Conservation (phyloP, 2,888 invertebrate genomes). For the Eucera pruinosa region DNA sequence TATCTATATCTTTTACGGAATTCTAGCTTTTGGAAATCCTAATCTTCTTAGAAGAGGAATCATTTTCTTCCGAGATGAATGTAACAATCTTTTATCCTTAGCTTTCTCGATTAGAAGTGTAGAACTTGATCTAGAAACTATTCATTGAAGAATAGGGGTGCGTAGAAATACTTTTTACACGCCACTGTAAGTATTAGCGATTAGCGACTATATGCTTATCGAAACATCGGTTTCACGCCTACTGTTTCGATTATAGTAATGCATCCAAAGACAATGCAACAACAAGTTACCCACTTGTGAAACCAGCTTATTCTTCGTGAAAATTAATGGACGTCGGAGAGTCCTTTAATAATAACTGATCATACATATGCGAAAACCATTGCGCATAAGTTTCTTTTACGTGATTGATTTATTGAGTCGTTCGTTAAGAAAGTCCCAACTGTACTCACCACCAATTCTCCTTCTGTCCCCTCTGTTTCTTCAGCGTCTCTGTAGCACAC, state of each 20-base stretch:
- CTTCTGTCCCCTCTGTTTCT: conserved; percentile 6
- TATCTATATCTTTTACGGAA: not conserved
- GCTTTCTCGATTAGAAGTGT: too few species aligned
- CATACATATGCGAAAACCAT: conserved; percentile 64
- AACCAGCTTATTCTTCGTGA: not conserved
- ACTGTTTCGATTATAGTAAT: not conserved
- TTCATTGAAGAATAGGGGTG: too few species aligned
- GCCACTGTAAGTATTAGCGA: too few species aligned
- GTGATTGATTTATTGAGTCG: conserved; percentile 75
- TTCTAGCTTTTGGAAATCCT: too few species aligned
- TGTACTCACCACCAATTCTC: conserved; percentile 37
- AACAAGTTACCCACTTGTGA: not conserved
- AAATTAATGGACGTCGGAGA: conserved; percentile 24
- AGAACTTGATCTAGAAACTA: too few species aligned
- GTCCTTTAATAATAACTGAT: conserved; percentile 55
- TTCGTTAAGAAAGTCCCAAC: conserved; percentile 72
- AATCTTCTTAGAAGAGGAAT: too few species aligned
- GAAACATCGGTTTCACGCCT: not conserved
- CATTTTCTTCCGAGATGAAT: too few species aligned
- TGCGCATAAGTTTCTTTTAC: conserved; percentile 73
- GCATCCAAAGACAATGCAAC: not conserved
- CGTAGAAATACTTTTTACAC: too few species aligned
- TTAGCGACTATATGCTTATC: too few species aligned
- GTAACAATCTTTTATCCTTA: too few species aligned
- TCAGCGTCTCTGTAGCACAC: conserved; percentile 66